Conservation (phyloP, 2,113 vertebrate species). For the Morone saxatilis region DNA sequence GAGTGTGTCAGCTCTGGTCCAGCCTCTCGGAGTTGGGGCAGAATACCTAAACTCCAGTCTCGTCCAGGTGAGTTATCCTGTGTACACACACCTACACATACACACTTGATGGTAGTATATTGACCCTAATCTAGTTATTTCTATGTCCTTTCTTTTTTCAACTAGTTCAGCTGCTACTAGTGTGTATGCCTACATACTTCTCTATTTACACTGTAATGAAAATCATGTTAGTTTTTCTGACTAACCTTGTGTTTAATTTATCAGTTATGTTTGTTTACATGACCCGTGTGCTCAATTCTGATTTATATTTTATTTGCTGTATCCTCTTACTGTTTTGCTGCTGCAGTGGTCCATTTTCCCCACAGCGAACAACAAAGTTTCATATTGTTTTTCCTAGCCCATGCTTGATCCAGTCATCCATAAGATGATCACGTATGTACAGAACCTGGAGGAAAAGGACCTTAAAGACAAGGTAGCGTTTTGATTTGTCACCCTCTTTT, state of each 20-base stretch:
- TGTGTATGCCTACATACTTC: background rate
- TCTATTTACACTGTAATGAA: background rate
- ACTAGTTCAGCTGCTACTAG: background rate
- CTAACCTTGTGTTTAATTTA: conserved; percentile 8
- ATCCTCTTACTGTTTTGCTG: conserved; percentile 37
- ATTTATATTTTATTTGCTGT: conserved; percentile 30
- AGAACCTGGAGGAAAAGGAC: conserved; percentile 98
- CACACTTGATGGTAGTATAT: background rate
- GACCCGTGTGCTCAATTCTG: background rate
- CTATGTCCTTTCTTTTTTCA: background rate
- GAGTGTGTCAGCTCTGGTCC: conserved; percentile 95
- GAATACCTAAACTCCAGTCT: conserved; percentile 97
- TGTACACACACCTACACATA: background rate
- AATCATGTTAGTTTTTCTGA: background rate
- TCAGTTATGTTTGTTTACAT: background rate
- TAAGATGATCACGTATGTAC: conserved; percentile 97
- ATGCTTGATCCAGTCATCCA: conserved; percentile 99
- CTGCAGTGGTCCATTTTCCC: conserved; percentile 1
- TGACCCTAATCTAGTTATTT: background rate
- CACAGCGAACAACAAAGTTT: background rate
- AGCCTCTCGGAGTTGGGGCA: conserved; percentile 95
- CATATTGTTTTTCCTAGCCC: conserved; percentile 84
- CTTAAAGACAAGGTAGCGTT: conserved; percentile 96
- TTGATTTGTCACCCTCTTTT: background rate
- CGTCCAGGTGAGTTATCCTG: conserved; percentile 89